A percentile compares a stretch with the other conserved stretches of the same genome.
These are phyloP conservation scores for Sebastes taczanowskii DNA, from an alignment of 2,797 vertebrate species.

Conservation along the genomic window DNA sequence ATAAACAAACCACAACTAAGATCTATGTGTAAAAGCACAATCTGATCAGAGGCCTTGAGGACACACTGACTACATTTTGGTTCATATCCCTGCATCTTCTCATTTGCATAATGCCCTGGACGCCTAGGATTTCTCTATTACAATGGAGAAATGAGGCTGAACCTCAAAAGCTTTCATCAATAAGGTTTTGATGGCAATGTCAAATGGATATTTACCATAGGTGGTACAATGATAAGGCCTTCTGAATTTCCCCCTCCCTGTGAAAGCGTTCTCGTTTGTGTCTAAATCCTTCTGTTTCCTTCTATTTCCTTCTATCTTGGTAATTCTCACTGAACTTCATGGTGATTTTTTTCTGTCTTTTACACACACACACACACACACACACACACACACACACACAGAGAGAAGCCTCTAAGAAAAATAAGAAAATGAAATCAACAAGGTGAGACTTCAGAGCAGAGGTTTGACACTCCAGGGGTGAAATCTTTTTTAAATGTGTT, in stretches of 20 bases:
- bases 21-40: not conserved
- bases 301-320: not conserved
- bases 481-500: not conserved
- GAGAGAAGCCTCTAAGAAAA: not conserved
- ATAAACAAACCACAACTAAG: not conserved
- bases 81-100: slow-evolving; percentile 5
- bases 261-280: not conserved
- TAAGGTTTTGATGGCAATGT: slow-evolving; percentile 16
- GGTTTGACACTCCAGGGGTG: not conserved
- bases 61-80: not conserved
- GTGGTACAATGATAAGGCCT: not conserved
- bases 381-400: not conserved
- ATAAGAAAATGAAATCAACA: not conserved
- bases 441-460: not conserved
- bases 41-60: not conserved
- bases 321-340: not conserved
- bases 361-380: not conserved
- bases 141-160: slow-evolving; percentile 25
- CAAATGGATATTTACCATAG: slow-evolving; percentile 14
- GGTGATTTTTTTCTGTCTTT: not conserved
- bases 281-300: not conserved
- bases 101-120: slow-evolving; percentile 21
- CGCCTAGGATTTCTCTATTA: slow-evolving; percentile 15
- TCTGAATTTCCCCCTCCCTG: not conserved
- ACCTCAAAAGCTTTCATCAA: slow-evolving; percentile 3